Evolutionary conservation across 1,140 invertebrate species (phyloP), one percentile per base, ranked within the genome.

Genomic region (Holotrichia oblita): DNA sequence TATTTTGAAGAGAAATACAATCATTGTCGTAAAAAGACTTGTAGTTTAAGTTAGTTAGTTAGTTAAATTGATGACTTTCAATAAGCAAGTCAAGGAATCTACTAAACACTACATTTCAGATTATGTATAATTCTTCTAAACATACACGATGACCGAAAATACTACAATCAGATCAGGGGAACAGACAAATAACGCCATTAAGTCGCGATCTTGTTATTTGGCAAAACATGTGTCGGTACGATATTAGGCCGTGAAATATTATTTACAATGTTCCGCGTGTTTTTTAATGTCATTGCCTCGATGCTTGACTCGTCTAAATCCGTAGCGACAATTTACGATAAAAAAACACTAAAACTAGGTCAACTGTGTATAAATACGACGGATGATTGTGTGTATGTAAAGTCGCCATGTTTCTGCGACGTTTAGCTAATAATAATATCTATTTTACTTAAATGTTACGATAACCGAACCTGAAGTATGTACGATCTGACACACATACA

Each of bases 241-340:
- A 55, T 55, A 55, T 55, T 34, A 34, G 61, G 61, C 61, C 61
- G 61, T 69, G 61, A 69, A 69, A 69, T 24, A 17, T n/a, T 55
- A 69, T 69, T 69, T 69, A 69, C 61, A 69, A 69, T 69, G 61
- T 69, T 69, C 61, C 61, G 61, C 61, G 27, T 69, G 61, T 55
- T 76, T 76, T 74, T 76, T 76, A 59, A 76, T 76, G 74, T 76
- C 74, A 76, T 48, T 76, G 74, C 74, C 74, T 76, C 44, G 61
- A 9, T 20, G 22, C 22, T 55, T n/a, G 22, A 10, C 22, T 76
- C 42, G n/a, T 55, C 74, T 76, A 76, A 74, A 74, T 74, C 40
- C 14, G 73, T 40, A 74, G 17, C 73, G 73, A 41, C 40, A 74
- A 74, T 24, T 20, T 24, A 41, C 74, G 74, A 48, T 76, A 76